phyloP scores from a whole-genome alignment of 2,797 vertebrate genomes.

The Acridotheres tristis region DNA sequence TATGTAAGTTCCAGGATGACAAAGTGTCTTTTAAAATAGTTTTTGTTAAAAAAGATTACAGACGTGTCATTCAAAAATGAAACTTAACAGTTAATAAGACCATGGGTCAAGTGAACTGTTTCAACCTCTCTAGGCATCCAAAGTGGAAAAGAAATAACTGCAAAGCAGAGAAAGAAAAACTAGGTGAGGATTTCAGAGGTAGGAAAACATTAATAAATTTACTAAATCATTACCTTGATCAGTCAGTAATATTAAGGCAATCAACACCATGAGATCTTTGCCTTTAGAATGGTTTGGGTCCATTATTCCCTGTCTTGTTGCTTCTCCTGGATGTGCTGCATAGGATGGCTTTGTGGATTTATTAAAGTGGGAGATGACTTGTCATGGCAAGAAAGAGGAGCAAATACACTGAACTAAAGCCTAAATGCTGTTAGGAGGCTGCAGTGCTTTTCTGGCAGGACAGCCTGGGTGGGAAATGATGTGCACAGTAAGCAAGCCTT shows the following conservation, averaged over 20 bases:
- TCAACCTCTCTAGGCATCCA: neutral
- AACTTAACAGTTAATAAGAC: neutral
- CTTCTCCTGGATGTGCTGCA: neutral
- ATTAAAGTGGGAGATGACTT: neutral
- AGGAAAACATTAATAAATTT: neutral
- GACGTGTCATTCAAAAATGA: neutral
- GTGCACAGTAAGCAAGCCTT: neutral
- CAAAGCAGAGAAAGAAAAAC: neutral
- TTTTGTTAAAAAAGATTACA: neutral
- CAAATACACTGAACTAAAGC: neutral
- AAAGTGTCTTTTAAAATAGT: neutral
- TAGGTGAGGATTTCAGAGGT: neutral
- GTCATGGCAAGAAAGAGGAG: neutral
- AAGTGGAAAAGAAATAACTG: neutral
- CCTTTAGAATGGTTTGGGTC: neutral
- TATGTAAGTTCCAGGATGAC: neutral
- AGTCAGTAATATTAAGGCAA: neutral
- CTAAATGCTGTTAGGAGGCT: neutral
- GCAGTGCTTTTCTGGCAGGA: neutral
- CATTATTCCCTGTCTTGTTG: neutral
- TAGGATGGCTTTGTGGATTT: neutral
- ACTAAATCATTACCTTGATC: neutral
- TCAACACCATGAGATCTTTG: fast-evolving
- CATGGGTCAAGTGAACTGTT: neutral
- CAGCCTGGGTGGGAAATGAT: neutral